Evolutionary conservation across 2,888 invertebrate genomes (phyloP), one percentile per base, ranked within the genome.

Genomic region (Germaria angustata): DNA sequence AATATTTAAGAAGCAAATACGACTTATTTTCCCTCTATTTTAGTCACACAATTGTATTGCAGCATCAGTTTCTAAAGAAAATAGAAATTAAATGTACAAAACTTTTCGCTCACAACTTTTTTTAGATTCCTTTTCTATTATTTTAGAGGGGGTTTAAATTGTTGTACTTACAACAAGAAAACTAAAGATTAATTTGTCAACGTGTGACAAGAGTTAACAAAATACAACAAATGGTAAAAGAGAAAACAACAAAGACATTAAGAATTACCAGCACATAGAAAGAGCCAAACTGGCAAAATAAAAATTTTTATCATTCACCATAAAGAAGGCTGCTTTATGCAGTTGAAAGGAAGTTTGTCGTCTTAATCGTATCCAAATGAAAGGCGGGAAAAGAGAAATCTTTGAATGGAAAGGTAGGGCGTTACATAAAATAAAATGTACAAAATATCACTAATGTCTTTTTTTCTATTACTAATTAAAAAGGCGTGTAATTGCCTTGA

Each of bases 111-210:
- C 36, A 51, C n/a, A 63, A 61, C n/a, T 57, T 77, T 57, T 77
- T 69, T 61, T 22, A 65, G 46, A 59, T 39, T 49, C 15, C 28
- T 57, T 57, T 57, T 57, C n/a, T 17, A 24, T 63, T 65, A n/a
- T 34, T 36, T 15, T 36, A 13, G 17, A 46, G 15, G 53, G 32
- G 39, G 51, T 51, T 36, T 2, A 39, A 65, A 39, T 39, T 66
- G 36, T 66, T 68, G 39, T 66, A 28, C 15, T 41, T 17, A 44
- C 22, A 41, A 55, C 53, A 55, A 46, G 72, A 77, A 71, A 66
- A 77, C 71, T 69, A 65, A 78, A 81, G 78, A 81, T 78, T 81
- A 81, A 78, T 81, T 81, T 73, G 73, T 81, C 78, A 81, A 63
- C 68, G 73, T 78, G 51, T 49, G 49, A 75, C 28, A 36, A 68